phyloP scores from a whole-genome alignment of 2,797 vertebrate genomes.

The Gymnothorax reevesii region DNA sequence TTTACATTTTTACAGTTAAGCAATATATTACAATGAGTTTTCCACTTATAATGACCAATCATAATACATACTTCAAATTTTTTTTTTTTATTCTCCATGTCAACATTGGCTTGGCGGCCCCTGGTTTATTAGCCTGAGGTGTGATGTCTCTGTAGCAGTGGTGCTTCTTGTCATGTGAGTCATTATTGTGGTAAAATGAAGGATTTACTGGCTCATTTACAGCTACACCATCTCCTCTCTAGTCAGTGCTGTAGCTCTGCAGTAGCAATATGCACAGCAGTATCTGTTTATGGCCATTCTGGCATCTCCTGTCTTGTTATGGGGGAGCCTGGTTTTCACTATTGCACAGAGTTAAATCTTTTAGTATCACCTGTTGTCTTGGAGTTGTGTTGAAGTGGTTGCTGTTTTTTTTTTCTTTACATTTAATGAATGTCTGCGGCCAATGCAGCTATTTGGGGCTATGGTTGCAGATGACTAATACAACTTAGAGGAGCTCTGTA shows the following conservation, averaged over 20 bases:
- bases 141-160: background rate
- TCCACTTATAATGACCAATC: no score
- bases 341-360: background rate
- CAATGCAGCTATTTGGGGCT: background rate
- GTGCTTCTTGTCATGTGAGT: background rate
- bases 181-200: background rate
- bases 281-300: no score
- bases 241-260: background rate
- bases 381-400: background rate
- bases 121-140: background rate
- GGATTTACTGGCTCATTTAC: background rate
- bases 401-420: background rate
- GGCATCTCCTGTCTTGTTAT: background rate
- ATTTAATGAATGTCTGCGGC: background rate
- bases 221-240: background rate
- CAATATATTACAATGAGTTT: no score
- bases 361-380: background rate
- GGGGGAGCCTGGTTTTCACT: background rate
- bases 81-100: no score
- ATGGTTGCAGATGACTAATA: background rate
- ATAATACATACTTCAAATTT: no score
- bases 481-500: background rate
- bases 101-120: no score
- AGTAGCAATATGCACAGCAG: no score
- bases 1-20: no score